These are phyloP conservation scores for Coreius guichenoti DNA, from an alignment of 2,797 vertebrate genomes.

Conservation along the genomic window DNA sequence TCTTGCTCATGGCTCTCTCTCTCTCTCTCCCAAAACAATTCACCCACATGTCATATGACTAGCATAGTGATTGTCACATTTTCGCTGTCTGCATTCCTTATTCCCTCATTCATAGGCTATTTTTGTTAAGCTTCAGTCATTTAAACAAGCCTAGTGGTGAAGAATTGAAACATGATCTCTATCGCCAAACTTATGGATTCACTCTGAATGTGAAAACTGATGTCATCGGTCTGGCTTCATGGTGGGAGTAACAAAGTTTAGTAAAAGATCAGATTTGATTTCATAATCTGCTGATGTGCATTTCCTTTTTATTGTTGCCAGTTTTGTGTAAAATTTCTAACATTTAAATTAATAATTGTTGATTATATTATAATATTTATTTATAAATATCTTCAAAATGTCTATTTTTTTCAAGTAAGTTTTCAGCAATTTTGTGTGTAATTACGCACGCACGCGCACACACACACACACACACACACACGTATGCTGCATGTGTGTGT, in stretches of 20 bases:
- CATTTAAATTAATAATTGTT: too few species aligned
- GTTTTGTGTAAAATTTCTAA: too few species aligned
- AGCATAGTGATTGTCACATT: conserved; percentile 27
- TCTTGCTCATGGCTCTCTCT: conserved; percentile 2
- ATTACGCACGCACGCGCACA: too few species aligned
- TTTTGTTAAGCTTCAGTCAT: background rate
- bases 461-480: too few species aligned
- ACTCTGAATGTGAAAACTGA: background rate
- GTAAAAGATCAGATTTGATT: background rate
- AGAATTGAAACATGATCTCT: background rate
- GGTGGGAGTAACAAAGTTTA: background rate
- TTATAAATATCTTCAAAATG: too few species aligned
- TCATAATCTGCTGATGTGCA: background rate
- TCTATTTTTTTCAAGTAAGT: too few species aligned
- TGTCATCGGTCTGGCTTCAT: background rate
- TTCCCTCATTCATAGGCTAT: background rate
- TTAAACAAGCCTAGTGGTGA: background rate
- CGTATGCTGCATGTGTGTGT: too few species aligned
- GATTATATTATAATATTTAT: too few species aligned
- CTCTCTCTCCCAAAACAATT: conserved; percentile 16
- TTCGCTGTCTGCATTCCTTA: conserved; percentile 31
- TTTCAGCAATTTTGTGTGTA: too few species aligned
- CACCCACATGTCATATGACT: conserved; percentile 50
- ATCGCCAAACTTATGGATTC: background rate
- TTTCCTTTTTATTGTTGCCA: too few species aligned